phyloP scores from a whole-genome alignment of 2,113 vertebrate genomes.

The Isichthys henryi region DNA sequence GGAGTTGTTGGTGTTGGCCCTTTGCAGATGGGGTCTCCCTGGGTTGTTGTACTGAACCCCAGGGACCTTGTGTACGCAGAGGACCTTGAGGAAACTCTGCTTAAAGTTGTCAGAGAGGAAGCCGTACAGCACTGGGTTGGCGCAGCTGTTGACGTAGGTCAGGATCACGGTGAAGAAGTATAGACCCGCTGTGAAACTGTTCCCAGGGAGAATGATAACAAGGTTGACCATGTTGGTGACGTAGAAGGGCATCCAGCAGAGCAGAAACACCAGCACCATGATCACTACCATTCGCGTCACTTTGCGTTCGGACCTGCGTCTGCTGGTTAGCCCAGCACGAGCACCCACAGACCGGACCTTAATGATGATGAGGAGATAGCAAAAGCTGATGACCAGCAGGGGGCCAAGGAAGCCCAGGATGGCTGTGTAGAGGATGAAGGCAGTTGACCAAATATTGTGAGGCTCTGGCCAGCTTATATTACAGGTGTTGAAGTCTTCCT shows the following conservation, averaged over 20 bases:
- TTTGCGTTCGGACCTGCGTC: slow-evolving; percentile 75
- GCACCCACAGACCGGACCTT: slow-evolving; percentile 71
- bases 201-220: slow-evolving; percentile 70
- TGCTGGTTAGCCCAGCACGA: slow-evolving; percentile 66
- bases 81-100: slow-evolving; percentile 77
- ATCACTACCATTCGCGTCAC: slow-evolving; percentile 90
- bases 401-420: slow-evolving; percentile 81
- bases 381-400: slow-evolving; percentile 75
- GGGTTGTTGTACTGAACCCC: slow-evolving; percentile 27
- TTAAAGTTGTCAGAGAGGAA: slow-evolving; percentile 87
- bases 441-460: slow-evolving; percentile 57
- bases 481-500: slow-evolving; percentile 70
- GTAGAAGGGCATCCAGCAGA: slow-evolving; percentile 91
- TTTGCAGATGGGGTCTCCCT: slow-evolving; percentile 44
- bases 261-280: slow-evolving; percentile 79
- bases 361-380: slow-evolving; percentile 82
- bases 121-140: slow-evolving; percentile 81
- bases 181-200: slow-evolving; percentile 42
- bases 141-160: slow-evolving; percentile 87
- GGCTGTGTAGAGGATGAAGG: slow-evolving; percentile 78
- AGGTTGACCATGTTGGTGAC: slow-evolving; percentile 79
- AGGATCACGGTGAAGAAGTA: slow-evolving; percentile 78
- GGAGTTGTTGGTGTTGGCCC: slow-evolving; percentile 48
- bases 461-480: slow-evolving; percentile 87
- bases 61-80: slow-evolving; percentile 62